Evolutionary conservation across 2,797 vertebrate genomes (phyloP), one percentile per base, ranked within the genome.

Genomic region (Smutsia temminckii): DNA sequence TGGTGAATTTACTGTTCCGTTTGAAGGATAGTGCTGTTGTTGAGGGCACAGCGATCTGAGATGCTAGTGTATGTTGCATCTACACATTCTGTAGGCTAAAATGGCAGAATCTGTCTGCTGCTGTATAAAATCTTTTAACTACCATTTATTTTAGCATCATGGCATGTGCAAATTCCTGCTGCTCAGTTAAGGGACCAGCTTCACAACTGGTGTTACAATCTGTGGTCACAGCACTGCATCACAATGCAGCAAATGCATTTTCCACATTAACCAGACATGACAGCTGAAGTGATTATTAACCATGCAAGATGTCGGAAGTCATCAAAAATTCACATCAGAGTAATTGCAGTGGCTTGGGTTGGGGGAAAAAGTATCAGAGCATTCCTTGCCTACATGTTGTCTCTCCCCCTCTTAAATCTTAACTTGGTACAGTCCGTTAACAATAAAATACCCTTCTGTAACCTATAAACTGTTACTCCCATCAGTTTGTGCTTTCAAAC

Each of bases 301-400:
- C 99, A 98, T 99, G 99, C 99, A 99, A 99, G 99, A 99, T 99
- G 99, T 99, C 98, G 98, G 99, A 99, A 99, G 99, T 99, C 99
- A 99, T 99, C 99, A 99, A 98, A 99, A 98, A 99, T 99, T 99
- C 99, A 99, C 99, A 99, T 99, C 99, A 99, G 99, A 99, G 99
- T 99, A 99, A 99, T 99, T 99, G 99, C 99, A 99, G 99, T 99
- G 98, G 98, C 98, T 98, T 11, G 0, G 97, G 93, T 94, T 3
- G 4, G 98, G 97, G 97, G 49, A 77, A 9, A 85, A 94, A 97
- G 97, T 98, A 98, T 98, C 98, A 99, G 99, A 98, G 98, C 98
- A 97, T 97, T 98, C 97, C 96, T 98, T 97, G 97, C 97, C 96
- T 98, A 96, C 96, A 97, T 98, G 96, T 98, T 1, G 66, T 98